Percentiles rank a stretch among this genome's conserved stretches.
Evolutionary conservation across 2,797 vertebrate species (phyloP).

Genomic region (Botia kubotai): DNA sequence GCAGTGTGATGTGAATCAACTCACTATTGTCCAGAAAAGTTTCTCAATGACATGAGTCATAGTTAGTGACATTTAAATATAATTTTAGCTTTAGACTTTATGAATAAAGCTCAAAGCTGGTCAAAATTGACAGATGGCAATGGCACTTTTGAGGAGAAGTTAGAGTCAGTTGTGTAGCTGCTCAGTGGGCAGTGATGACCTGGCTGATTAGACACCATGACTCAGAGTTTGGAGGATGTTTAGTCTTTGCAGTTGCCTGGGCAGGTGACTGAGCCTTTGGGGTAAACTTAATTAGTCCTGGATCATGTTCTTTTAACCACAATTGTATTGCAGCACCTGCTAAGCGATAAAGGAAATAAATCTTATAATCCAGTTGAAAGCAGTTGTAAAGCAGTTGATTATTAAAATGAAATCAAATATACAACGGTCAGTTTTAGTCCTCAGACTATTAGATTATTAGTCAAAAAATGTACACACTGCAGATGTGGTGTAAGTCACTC

Average conservation of each 20-base stretch:
- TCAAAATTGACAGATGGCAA: slow-evolving; percentile 47
- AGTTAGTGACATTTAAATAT: slow-evolving; percentile 20
- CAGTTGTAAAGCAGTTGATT: not conserved
- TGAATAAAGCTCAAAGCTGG: slow-evolving; percentile 23
- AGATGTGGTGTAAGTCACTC: too few species aligned
- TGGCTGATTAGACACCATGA: slow-evolving; percentile 59
- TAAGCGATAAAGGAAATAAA: slow-evolving; percentile 8
- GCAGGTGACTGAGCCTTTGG: slow-evolving; percentile 52
- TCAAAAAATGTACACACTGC: not conserved
- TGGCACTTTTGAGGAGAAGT: slow-evolving; percentile 50
- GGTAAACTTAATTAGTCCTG: slow-evolving; percentile 37
- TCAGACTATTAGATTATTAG: too few species aligned
- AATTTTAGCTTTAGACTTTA: slow-evolving; percentile 25
- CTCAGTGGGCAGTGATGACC: slow-evolving; percentile 60
- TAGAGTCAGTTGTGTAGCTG: slow-evolving; percentile 45
- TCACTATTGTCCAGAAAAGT: slow-evolving; percentile 7
- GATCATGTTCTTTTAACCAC: slow-evolving; percentile 37
- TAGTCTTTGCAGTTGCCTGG: slow-evolving; percentile 45
- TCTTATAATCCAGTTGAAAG: not conserved
- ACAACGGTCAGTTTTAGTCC: not conserved
- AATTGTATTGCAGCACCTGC: slow-evolving; percentile 37
- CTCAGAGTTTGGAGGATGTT: slow-evolving; percentile 55
- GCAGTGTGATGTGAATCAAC: slow-evolving; percentile 7
- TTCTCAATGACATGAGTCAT: slow-evolving; percentile 9
- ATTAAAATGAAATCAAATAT: not conserved